Evolutionary conservation across 1,140 invertebrate genomes (phyloP), one percentile per base, ranked within the genome.

Genomic region (Drosophila busckii): DNA sequence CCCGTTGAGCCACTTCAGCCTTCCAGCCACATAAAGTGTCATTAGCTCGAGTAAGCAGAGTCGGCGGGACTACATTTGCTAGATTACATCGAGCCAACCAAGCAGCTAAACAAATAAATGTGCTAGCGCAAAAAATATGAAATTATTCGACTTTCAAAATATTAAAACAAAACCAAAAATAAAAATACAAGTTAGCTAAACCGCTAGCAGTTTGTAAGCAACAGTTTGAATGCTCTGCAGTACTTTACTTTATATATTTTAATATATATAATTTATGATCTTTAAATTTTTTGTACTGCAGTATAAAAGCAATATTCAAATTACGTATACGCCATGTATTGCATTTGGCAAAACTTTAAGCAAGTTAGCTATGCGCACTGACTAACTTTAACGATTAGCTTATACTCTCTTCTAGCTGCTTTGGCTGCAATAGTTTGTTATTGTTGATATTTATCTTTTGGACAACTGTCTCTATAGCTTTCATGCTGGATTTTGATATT

Each of bases 21-120:
- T 38, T 61, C n/a, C n/a, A 50, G 54, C 80, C 68, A 66, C 80
- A 84, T 84, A 84, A 84, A 84, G 80, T 84, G 80, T 84, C 80
- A 84, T 84, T 84, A 84, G 65, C 56, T 75, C 55, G 60, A 84
- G 80, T 84, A 73, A 60, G 50, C 15, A 54, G 48, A 32, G 32
- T 48, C 7, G 41, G 29, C 25, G 42, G 34, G 32, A 45, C 35
- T 59, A 70, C 59, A 82, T 75, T 82, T 70, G 41, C 31, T 46
- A 80, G 69, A 80, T 82, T 82, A 75, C 52, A 49, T 40, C 37
- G 55, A 49, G 49, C 25, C 52, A 53, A 54, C 45, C 49, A 32
- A 9, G 20, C 10, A 40, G 53, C 64, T 63, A 52, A 64, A 53
- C 78, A 83, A 68, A 83, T 71, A 83, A 83, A 59, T 52, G 70